phyloP scores from a whole-genome alignment of 30 jellyfish, hydroid and myxozoan species.

The Aurelia coerulea region DNA sequence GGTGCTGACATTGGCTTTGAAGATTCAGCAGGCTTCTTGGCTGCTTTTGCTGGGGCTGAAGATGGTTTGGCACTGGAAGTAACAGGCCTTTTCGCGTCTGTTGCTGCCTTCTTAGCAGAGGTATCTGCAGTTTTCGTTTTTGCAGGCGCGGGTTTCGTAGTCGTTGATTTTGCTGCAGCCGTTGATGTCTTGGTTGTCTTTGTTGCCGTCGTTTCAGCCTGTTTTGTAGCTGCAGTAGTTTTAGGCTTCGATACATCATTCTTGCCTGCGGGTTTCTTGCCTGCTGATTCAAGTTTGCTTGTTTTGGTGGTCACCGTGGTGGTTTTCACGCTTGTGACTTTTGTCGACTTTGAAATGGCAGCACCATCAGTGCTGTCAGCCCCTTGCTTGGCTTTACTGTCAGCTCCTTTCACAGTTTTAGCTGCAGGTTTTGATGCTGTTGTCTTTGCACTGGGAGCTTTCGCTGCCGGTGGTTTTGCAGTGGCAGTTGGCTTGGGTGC shows the following conservation, averaged over 20 bases:
- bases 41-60: conserved; percentile 46
- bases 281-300: not conserved
- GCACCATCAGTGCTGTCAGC: conserved; percentile 34
- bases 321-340: not conserved
- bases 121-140: conserved; percentile 12
- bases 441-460: conserved; percentile 20
- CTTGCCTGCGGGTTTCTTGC: conserved; percentile 3
- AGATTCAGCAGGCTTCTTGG: conserved; percentile 35
- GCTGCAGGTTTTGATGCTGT: not conserved
- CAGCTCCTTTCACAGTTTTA: conserved; percentile 1
- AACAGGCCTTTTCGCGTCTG: conserved; percentile 23
- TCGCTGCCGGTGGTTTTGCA: conserved; percentile 38
- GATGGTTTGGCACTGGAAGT: conserved; percentile 44
- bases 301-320: not conserved
- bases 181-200: conserved; percentile 22
- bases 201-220: not conserved
- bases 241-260: not conserved
- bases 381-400: not conserved
- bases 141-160: not conserved
- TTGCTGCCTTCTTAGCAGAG: conserved; percentile 9
- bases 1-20: conserved; percentile 58
- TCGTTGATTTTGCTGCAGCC: conserved; percentile 3
- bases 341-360: conserved; percentile 19
- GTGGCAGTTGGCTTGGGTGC: conserved; percentile 7
- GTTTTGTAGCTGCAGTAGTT: conserved; percentile 2